These are phyloP conservation scores for Drosophila rubida DNA, from an alignment of 2,888 invertebrate genomes.

Conservation along the genomic window DNA sequence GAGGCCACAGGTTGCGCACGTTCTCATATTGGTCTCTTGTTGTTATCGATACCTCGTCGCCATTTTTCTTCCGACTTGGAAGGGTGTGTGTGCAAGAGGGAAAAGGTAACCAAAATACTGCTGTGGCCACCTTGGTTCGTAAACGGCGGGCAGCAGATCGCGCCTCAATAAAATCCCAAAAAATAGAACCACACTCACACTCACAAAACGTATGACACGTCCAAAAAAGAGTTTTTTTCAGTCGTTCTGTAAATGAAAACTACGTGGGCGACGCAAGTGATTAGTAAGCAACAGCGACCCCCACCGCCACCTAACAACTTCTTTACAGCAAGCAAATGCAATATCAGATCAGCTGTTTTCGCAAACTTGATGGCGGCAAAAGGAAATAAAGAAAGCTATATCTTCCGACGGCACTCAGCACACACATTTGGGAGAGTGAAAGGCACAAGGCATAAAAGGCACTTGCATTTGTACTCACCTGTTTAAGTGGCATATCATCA, in stretches of 20 bases:
- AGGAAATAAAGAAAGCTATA: slow-evolving; percentile 14
- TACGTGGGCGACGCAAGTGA: slow-evolving; percentile 74
- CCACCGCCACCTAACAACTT: slow-evolving; percentile 12
- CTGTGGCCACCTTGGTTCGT: slow-evolving; percentile 41
- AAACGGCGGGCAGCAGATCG: slow-evolving; percentile 47
- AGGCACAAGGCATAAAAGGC: slow-evolving; percentile 9
- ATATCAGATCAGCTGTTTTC: slow-evolving; percentile 70
- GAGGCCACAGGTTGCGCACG: slow-evolving; percentile 69
- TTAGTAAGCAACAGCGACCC: slow-evolving; percentile 38
- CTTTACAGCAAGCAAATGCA: slow-evolving; percentile 48
- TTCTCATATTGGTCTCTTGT: slow-evolving; percentile 53
- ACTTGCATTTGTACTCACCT: slow-evolving; percentile 69
- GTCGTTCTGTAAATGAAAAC: slow-evolving; percentile 36
- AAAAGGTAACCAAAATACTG: slow-evolving; percentile 76
- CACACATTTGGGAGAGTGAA: slow-evolving; percentile 15
- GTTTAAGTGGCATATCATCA: slow-evolving; percentile 84
- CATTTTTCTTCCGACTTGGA: slow-evolving; percentile 79
- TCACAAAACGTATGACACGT: slow-evolving; percentile 48
- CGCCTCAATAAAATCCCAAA: slow-evolving; percentile 57
- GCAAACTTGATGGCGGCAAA: slow-evolving; percentile 45
- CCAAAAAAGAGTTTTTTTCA: slow-evolving; percentile 27
- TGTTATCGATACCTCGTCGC: slow-evolving; percentile 81
- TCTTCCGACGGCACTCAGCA: neutral
- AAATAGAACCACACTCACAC: slow-evolving; percentile 31
- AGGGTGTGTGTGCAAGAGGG: slow-evolving; percentile 58